Evolutionary conservation across 2,113 vertebrate species (phyloP), one percentile per base, ranked within the genome.

Genomic region (Typhlomys cinereus): DNA sequence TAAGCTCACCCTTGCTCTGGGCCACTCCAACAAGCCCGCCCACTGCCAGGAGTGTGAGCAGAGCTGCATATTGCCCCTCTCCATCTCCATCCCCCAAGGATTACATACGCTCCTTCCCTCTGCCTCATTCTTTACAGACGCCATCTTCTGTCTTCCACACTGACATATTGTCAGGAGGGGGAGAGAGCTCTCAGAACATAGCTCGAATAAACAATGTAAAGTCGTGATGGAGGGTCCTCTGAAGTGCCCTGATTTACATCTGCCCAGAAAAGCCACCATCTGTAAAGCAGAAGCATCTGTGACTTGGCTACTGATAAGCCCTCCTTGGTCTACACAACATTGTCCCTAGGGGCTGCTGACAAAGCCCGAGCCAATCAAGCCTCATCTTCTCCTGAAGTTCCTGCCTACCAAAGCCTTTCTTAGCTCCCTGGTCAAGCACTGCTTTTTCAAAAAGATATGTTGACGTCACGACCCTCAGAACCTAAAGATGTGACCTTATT

Each of bases 1-100:
- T 6, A 87, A 41, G 59, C 23, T 75, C 87, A 62, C 27, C 57
- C 14, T 34, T 41, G 57, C 23, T 66, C 57, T 44, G 48, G 48
- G n/a, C 13, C 29, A 44, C 39, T 73, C 57, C 12, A 4, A 27
- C 0, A 0, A 23, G 23, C 50, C 39, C 0, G 1, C 7, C 50
- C 57, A 6, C 25, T 46, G 54, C 9, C 3, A 7, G 48, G n/a
- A 69, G 7, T 39, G 0, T 0, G 12, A 11, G 50, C 41, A 18
- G 17, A 21, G 14, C 4, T 17, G 69, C 50, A 39, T 50, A 27
- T 4, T 10, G 2, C 9, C 66, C 29, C 67, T n/a, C 36, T 13
- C 25, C 1, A 29, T 14, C 83, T 23, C 8, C 3, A 31, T 36
- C 48, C 6, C 7, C 57, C 17, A 25, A 7, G 12, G 46, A 8